Base-by-base conservation (phyloP, 2,797 vertebrate genomes). In the Phaenicophaeus curvirostris region DNA sequence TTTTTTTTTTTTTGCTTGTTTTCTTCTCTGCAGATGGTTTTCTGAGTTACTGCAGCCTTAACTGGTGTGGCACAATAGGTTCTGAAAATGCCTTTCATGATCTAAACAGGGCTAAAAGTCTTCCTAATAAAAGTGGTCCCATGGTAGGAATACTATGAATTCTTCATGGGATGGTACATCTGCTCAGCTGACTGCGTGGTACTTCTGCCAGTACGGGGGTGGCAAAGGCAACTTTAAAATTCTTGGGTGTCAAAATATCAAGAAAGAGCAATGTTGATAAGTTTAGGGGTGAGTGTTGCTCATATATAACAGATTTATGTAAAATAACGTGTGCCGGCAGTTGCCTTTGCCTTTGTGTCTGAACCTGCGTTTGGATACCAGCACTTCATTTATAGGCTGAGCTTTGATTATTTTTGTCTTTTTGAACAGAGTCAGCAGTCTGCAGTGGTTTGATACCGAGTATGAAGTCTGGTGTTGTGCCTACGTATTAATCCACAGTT, bases 161-260 rank as follows among this genome's bases (percentile, higher is more conserved):
- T 68, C 53, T 67, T 53, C 7, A 2, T 24, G 33, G 57, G 33
- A 11, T 61, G 21, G 18, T 57, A 6, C 0, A 0, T 31, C 65
- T 42, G 25, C 13, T 63, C 42, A 55, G 0, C n/a, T 44, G 62
- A 8, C 37, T 3, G 2, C 1, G 0, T 5, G 63, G 61, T 17
- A 6, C 21, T 75, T n/a, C 39, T n/a, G 57, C 65, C 55, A n/a
- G 71, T 14, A 13, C 5, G 8, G 31, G 66, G 59, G 39, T 46
- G 50, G 11, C 46, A 82, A 46, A 89, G 46, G 65, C 58, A 65
- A 14, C 39, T 59, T 75, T n/a, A 42, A 57, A 88, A 44, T 66
- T 46, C 15, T 16, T 54, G 23, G 37, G 23, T 25, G 21, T 24
- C 21, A 50, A 31, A 11, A 37, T 48, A 77, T 48, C 9, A 28